Evolutionary conservation across 2,113 vertebrate species (phyloP).

Genomic region (Macaca fascicularis): DNA sequence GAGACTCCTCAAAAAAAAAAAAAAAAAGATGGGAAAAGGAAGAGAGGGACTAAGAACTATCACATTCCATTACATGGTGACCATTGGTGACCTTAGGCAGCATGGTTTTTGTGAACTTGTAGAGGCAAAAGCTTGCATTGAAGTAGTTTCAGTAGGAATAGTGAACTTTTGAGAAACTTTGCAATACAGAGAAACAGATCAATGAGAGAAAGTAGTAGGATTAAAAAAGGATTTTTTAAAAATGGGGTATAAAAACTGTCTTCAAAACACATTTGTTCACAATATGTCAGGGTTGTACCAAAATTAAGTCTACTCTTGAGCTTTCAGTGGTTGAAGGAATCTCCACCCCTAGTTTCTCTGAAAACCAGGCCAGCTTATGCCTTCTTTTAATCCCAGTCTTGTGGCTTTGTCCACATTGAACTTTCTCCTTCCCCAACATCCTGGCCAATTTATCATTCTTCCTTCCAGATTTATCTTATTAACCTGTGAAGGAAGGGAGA

Average conservation of each 20-base stretch:
- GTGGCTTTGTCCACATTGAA: background rate
- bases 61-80: background rate
- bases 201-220: background rate
- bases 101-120: background rate
- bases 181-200: background rate
- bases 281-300: background rate
- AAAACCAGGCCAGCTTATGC: background rate
- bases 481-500: background rate
- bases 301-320: background rate
- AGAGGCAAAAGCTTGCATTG: background rate
- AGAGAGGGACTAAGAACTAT: background rate
- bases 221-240: background rate
- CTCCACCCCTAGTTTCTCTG: background rate
- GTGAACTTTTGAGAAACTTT: background rate
- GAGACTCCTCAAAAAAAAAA: background rate
- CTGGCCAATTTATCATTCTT: background rate
- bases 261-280: background rate
- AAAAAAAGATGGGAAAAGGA: no score
- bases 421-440: background rate
- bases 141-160: background rate
- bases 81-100: background rate
- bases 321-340: background rate
- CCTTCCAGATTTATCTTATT: background rate
- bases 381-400: background rate
- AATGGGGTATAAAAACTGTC: background rate